phyloP scores from a whole-genome alignment of 2,797 vertebrate genomes.

The Nannoperca obscura region DNA sequence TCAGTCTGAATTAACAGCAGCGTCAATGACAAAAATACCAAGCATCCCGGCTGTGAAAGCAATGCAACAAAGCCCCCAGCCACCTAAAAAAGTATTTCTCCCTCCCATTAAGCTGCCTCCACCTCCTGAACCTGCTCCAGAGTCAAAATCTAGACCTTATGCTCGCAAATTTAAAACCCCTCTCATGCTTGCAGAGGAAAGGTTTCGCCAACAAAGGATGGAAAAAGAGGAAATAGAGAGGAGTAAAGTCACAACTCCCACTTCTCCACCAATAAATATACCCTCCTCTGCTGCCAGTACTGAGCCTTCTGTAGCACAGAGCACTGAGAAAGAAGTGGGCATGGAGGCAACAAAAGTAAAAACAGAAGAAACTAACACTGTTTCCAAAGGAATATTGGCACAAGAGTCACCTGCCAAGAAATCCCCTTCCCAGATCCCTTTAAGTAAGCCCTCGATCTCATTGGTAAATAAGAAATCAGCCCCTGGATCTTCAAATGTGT shows the following conservation, averaged over 20 bases:
- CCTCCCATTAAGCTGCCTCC: constrained; percentile 87
- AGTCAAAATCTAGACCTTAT: constrained; percentile 80
- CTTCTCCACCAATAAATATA: constrained; percentile 63
- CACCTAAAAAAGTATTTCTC: constrained; percentile 76
- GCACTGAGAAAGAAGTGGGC: constrained; percentile 41
- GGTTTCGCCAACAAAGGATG: constrained; percentile 86
- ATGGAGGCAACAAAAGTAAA: constrained; percentile 50
- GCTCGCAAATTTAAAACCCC: constrained; percentile 94
- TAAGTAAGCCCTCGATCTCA: constrained; percentile 78
- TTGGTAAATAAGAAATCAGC: constrained; percentile 76
- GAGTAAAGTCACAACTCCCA: constrained; percentile 76
- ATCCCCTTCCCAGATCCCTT: constrained; percentile 70
- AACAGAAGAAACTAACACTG: constrained; percentile 43
- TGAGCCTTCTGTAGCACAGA: constrained; percentile 37
- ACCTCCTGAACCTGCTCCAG: constrained; percentile 73
- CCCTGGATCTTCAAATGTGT: constrained; percentile 53
- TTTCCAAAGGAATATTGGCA: constrained; percentile 39
- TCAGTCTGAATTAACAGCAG: constrained; percentile 53
- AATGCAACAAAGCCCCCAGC: constrained; percentile 68
- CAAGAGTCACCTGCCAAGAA: constrained; percentile 64
- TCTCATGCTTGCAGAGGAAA: constrained; percentile 95
- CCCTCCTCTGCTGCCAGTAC: constrained; percentile 22
- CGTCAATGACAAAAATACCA: constrained; percentile 58
- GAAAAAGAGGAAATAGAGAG: constrained; percentile 84
- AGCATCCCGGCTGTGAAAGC: constrained; percentile 60